Percentiles rank a stretch among this genome's conserved stretches.
Evolutionary conservation across 2,888 invertebrate species (phyloP).

Genomic region (Hydropsyche betteni): DNA sequence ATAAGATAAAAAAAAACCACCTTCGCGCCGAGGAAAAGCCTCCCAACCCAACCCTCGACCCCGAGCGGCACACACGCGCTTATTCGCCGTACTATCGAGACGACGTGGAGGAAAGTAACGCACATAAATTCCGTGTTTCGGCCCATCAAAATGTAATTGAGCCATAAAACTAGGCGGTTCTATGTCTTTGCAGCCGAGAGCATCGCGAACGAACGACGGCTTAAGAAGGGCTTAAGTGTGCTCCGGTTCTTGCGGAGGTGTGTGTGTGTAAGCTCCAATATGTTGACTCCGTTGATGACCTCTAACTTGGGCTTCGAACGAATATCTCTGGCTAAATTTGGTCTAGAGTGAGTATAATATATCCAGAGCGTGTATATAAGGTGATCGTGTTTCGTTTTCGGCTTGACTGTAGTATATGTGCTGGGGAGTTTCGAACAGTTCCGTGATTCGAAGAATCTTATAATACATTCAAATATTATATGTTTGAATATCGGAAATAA

Average conservation of each 20-base stretch:
- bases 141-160: slow-evolving; percentile 38
- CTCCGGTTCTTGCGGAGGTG: background rate
- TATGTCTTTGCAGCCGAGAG: slow-evolving; percentile 31
- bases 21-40: too few species aligned
- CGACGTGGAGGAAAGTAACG: slow-evolving; percentile 41
- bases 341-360: background rate
- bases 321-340: slow-evolving; percentile 23
- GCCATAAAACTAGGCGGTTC: slow-evolving; percentile 36
- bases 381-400: too few species aligned
- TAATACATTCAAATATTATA: too few species aligned
- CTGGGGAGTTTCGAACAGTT: too few species aligned
- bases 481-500: too few species aligned
- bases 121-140: slow-evolving; percentile 40
- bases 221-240: slow-evolving; percentile 20
- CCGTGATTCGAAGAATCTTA: too few species aligned
- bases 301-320: background rate
- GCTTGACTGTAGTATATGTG: too few species aligned
- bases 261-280: slow-evolving; percentile 20
- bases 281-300: slow-evolving; percentile 32
- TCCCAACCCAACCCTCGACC: too few species aligned
- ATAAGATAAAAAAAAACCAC: too few species aligned
- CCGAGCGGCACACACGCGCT: background rate
- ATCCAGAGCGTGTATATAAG: background rate
- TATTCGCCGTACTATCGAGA: slow-evolving; percentile 7
- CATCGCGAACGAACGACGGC: slow-evolving; percentile 20